Conservation (phyloP, 92 coral and sea anemone species). For the Micromussa lordhowensis region DNA sequence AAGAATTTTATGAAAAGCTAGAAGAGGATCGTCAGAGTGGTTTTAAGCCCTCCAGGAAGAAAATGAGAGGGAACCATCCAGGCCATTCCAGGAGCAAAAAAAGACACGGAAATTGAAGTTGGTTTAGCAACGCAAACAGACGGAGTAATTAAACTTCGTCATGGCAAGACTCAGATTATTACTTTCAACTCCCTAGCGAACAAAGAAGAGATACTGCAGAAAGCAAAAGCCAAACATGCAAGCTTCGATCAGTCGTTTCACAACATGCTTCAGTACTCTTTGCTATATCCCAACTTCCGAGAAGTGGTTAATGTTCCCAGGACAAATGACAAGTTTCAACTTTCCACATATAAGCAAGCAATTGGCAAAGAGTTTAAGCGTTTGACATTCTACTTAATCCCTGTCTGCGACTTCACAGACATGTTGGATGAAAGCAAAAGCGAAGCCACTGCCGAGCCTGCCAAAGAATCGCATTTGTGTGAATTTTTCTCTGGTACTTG, state of each 20-base stretch:
- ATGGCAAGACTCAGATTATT: slow-evolving; percentile 70
- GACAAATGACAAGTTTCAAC: slow-evolving; percentile 60
- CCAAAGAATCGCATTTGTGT: slow-evolving; percentile 9
- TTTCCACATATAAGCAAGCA: slow-evolving; percentile 68
- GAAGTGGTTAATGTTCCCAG: slow-evolving; percentile 72
- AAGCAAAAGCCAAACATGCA: slow-evolving; percentile 63
- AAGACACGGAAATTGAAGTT: slow-evolving; percentile 65
- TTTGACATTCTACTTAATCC: slow-evolving; percentile 68
- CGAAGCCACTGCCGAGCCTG: neutral
- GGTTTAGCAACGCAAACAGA: slow-evolving; percentile 65
- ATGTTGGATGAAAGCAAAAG: slow-evolving; percentile 8
- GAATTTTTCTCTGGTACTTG: slow-evolving; percentile 1
- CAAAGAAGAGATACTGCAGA: slow-evolving; percentile 61
- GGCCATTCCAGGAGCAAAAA: slow-evolving; percentile 6
- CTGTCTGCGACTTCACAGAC: slow-evolving; percentile 38
- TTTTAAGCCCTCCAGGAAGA: slow-evolving; percentile 56
- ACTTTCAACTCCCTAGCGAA: slow-evolving; percentile 53
- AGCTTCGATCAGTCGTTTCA: slow-evolving; percentile 58
- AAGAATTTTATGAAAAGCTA: slow-evolving; percentile 60
- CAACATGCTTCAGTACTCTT: slow-evolving; percentile 52
- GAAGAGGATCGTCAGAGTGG: slow-evolving; percentile 52
- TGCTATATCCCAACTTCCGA: slow-evolving; percentile 81
- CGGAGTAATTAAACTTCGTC: slow-evolving; percentile 69
- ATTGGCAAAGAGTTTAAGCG: slow-evolving; percentile 74
- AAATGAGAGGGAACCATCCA: slow-evolving; percentile 15